Percentiles rank a stretch among this genome's conserved stretches.
These are phyloP conservation scores for Pollachius pollachius DNA, from an alignment of 2,113 vertebrate genomes.

Conservation along the genomic window DNA sequence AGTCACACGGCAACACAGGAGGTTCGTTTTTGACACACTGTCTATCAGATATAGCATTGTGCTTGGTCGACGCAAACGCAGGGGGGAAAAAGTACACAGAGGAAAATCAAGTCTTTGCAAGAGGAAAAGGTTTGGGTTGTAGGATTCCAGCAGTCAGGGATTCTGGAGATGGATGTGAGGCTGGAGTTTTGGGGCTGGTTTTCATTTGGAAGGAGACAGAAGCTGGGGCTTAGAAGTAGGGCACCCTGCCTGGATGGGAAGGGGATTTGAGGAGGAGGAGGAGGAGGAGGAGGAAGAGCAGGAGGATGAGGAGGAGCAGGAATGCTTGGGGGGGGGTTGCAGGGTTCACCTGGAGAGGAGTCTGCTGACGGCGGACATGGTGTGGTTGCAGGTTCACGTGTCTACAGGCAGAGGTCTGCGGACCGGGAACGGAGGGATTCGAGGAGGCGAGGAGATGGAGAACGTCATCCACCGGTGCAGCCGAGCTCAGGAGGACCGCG, in stretches of 20 bases:
- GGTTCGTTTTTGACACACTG: slow-evolving; percentile 46
- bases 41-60: slow-evolving; percentile 59
- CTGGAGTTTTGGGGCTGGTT: slow-evolving; percentile 3
- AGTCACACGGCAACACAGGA: slow-evolving; percentile 40
- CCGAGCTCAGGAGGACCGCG: slow-evolving; percentile 42
- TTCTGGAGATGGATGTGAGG: neutral
- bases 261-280: slow-evolving; percentile 5
- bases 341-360: slow-evolving; percentile 1
- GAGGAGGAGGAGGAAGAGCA: slow-evolving; percentile 24
- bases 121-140: slow-evolving; percentile 17
- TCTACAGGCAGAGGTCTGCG: no score
- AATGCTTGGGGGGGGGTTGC: slow-evolving; percentile 11
- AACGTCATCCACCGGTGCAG: slow-evolving; percentile 58
- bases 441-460: slow-evolving; percentile 41
- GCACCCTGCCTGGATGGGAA: no score
- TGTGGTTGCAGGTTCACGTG: no score
- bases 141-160: slow-evolving; percentile 37
- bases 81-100: slow-evolving; percentile 39
- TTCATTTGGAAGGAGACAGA: slow-evolving; percentile 35
- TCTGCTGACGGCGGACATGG: no score
- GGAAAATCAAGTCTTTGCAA: slow-evolving; percentile 53
- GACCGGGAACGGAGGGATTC: slow-evolving; percentile 24
- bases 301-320: slow-evolving; percentile 18
- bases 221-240: no score
- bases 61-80: slow-evolving; percentile 63